These are phyloP conservation scores for Leptinotarsa texana DNA, from an alignment of 1,140 invertebrate species.

Conservation along the genomic window DNA sequence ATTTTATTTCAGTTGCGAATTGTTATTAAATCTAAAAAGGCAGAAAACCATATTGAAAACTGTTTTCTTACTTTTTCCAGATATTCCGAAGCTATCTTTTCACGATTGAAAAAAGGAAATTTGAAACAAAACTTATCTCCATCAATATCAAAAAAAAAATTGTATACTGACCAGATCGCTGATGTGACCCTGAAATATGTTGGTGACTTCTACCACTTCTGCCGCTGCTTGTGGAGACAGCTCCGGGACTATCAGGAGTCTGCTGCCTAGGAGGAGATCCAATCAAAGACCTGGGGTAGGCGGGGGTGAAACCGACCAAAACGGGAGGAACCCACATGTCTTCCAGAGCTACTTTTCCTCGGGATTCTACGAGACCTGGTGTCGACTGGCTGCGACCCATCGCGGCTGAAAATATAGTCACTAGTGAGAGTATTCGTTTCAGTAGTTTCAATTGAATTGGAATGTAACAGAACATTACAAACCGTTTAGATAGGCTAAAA, in stretches of 20 bases:
- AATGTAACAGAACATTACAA: too few relatives aligned
- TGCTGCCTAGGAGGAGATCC: conserved; percentile 50
- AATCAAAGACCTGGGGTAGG: conserved; percentile 59
- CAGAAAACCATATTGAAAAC: too few relatives aligned
- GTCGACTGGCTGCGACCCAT: conserved; percentile 94
- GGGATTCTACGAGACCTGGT: conserved; percentile 90
- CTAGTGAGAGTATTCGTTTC: too few relatives aligned
- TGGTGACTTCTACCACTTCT: conserved; percentile 45
- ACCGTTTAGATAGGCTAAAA: too few relatives aligned
- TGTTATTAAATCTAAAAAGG: too few relatives aligned
- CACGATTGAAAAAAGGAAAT: too few relatives aligned
- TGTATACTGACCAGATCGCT: conserved; percentile 32
- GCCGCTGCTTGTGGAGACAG: conserved; percentile 52
- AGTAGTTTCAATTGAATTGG: too few relatives aligned
- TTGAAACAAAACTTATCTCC: too few relatives aligned
- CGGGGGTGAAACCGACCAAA: conserved; percentile 55
- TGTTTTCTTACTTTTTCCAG: too few relatives aligned
- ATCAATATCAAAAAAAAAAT: too few relatives aligned
- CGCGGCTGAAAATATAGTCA: conserved; percentile 69
- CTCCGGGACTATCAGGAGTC: conserved; percentile 47
- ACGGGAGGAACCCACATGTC: conserved; percentile 81
- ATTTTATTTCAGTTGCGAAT: too few relatives aligned
- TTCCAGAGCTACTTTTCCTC: conserved; percentile 84
- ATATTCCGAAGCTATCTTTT: too few relatives aligned
- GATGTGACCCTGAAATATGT: conserved; percentile 32